phyloP scores from a whole-genome alignment of 2,888 invertebrate species.

The Drosophila phalerata region DNA sequence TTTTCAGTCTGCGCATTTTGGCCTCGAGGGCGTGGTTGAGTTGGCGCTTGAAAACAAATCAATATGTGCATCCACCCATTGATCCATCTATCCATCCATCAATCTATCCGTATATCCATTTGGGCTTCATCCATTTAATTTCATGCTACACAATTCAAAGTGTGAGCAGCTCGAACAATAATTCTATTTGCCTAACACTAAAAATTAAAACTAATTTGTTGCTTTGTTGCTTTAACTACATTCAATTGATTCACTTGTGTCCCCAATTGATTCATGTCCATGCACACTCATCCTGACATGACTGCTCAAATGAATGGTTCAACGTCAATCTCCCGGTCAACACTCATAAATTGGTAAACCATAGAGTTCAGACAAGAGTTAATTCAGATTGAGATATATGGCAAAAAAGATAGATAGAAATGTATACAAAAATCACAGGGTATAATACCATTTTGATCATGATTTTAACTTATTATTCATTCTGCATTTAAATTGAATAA shows the following conservation, averaged over 20 bases:
- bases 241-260: conserved; percentile 10
- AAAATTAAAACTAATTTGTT: conserved; percentile 51
- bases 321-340: conserved; percentile 3
- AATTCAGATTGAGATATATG: not conserved
- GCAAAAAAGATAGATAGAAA: too few relatives aligned
- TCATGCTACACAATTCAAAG: conserved; percentile 33
- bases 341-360: not conserved
- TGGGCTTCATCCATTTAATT: conserved; percentile 46
- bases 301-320: conserved; percentile 7
- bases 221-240: conserved; percentile 25
- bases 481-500: too few relatives aligned
- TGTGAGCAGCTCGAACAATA: conserved; percentile 50
- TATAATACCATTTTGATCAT: too few relatives aligned
- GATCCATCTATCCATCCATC: conserved; percentile 20
- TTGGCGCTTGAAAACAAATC: conserved; percentile 65
- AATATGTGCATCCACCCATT: conserved; percentile 53
- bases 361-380: not conserved
- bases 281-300: not conserved
- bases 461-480: too few relatives aligned
- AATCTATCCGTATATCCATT: conserved; percentile 32
- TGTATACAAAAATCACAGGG: too few relatives aligned
- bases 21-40: conserved; percentile 39
- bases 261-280: conserved; percentile 12
- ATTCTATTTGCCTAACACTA: conserved; percentile 72
- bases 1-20: conserved; percentile 45